Base-by-base conservation (phyloP, 64 coral and sea anemone genomes). In the Acropora tenuis region DNA sequence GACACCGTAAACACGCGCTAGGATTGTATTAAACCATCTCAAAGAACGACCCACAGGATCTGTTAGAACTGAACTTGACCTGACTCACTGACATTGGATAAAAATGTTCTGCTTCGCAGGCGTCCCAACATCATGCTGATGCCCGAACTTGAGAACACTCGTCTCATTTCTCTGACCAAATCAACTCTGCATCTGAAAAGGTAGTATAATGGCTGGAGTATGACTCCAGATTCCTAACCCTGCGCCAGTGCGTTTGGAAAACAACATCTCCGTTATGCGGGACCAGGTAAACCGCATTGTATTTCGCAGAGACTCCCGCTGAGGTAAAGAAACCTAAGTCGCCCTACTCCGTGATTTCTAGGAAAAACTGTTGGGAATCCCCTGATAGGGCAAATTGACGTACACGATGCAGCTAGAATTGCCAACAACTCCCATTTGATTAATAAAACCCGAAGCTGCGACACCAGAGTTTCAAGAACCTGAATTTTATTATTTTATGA, bases 91-190 rank as follows among this genome's bases (percentile, higher is more conserved):
- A 76, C 73, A 3, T 12, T 76, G 73, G 18, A 74, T 40, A 74
- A 74, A 74, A 76, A 44, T 45, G 2, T 75, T 76, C 73, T 76
- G 43, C 73, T 76, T 44, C 73, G 73, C 73, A 76, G 43, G 43
- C 15, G 73, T 76, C 73, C 73, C 73, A 76, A 10, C 73, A 76
- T 76, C 73, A 76, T 76, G 43, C 73, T 76, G 73, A 76, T 76
- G 9, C 73, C 73, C 41, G 73, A 76, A 76, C 15, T 76, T 76
- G 73, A 13, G 15, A 76, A 76, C 2, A 7, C 73, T 47, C 10
- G 9, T 46, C 73, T 76, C 15, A 45, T 44, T 11, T 12, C 73
- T 76, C 73, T 41, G 15, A 76, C 15, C 15, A 76, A 75, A 12
- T 75, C 41, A 75, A 44, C 41, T 75, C 73, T 45, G 73, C 41